Evolutionary conservation across 2,797 vertebrate species (phyloP), one percentile per base, ranked within the genome.

Genomic region (Staurois parvus): DNA sequence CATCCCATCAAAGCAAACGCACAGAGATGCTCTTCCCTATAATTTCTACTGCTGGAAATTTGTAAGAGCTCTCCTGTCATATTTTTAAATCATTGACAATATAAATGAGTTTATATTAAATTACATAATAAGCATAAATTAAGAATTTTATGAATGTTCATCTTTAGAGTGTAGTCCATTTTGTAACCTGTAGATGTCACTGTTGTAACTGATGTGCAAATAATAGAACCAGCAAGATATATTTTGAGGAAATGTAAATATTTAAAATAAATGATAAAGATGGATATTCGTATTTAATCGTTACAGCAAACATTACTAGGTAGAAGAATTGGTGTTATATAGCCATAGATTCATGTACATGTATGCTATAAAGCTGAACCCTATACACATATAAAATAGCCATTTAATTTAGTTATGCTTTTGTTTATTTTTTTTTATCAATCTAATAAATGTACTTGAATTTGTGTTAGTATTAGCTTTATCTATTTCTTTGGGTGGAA

Each of bases 201-300:
- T 62, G 56, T 77, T 77, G 75, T 77, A 24, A 77, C 56, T 62
- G 52, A 76, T 76, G 74, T 77, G 62, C 62, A 77, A 56, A 64
- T 64, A 59, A 59, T 59, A 59, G 0, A 34, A 77, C 24, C 30
- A 37, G 45, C 56, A 77, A 17, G 21, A 24, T 59, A 59, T 59
- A 59, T 59, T 59, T 59, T 59, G 2, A 59, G 21, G 52, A 24
- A 59, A 7, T 59, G 19, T 59, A 24, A 59, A 24, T 59, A 8
- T 59, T 59, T 59, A 24, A 59, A 59, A 59, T 21, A 56, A 21
- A 56, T 56, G 15, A 11, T 42, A 13, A 52, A 52, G 17, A 52
- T 56, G 7, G 21, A 24, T n/a, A 13, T 21, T 59, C 8, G 48
- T 17, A 52, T 52, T 19, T 52, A 52, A 52, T 59, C 24, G 19